Conservation (phyloP, 2,797 vertebrate genomes). For the Alauda arvensis region DNA sequence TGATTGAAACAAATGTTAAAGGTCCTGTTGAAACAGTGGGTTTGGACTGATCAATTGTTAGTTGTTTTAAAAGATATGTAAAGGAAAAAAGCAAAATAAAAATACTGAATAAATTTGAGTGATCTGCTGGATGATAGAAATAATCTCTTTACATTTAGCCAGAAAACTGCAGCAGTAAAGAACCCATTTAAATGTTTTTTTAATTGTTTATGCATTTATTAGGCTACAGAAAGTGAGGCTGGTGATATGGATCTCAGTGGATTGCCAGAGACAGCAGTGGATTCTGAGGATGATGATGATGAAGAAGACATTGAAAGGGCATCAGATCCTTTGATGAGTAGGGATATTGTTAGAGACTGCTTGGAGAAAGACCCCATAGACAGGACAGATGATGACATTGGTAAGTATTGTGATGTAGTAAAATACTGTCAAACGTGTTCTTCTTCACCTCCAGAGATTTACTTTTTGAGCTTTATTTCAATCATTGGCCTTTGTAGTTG, state of each 20-base stretch:
- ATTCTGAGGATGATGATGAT: constrained; percentile 97
- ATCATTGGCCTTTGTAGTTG: background rate
- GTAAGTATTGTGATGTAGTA: constrained; percentile 68
- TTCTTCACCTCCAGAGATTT: background rate
- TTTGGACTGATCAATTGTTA: background rate
- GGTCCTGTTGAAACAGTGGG: background rate
- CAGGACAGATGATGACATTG: constrained; percentile 96
- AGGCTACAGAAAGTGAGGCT: constrained; percentile 97
- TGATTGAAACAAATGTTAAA: background rate
- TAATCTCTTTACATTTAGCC: background rate
- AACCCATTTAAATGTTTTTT: background rate
- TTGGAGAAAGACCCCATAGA: constrained; percentile 98
- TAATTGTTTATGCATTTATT: background rate
- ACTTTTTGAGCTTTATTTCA: background rate
- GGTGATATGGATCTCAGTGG: constrained; percentile 99
- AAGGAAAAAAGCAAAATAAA: background rate
- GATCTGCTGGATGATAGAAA: background rate
- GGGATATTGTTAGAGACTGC: constrained; percentile 96
- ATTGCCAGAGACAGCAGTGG: constrained; percentile 95
- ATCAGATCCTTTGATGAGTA: constrained; percentile 95
- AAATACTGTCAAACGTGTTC: background rate
- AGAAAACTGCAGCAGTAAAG: background rate
- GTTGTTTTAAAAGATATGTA: background rate
- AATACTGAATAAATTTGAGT: background rate
- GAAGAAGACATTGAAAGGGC: constrained; percentile 97